Evolutionary conservation across 2,113 vertebrate species (phyloP).

Genomic region (Myocastor coypus): DNA sequence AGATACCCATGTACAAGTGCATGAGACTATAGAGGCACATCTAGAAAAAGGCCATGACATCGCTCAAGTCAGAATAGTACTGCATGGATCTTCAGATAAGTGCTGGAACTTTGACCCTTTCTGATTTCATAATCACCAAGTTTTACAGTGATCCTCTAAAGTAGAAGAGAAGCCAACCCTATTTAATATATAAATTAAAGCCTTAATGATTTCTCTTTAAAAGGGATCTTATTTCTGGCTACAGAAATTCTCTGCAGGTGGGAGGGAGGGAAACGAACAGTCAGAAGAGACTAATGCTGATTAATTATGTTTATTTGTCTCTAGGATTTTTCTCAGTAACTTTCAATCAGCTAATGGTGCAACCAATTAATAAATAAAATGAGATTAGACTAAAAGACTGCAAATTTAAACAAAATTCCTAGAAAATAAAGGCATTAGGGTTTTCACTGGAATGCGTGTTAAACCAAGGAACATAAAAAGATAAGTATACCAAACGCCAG

Average conservation of each 20-base stretch:
- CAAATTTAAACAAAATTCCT: constrained; percentile 7
- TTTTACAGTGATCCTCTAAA: constrained; percentile 40
- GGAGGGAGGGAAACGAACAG: not conserved
- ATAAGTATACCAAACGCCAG: not conserved
- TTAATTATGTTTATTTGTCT: constrained; percentile 31
- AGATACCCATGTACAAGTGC: not conserved
- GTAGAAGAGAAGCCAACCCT: not conserved
- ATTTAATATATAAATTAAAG: constrained; percentile 16
- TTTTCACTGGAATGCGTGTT: constrained; percentile 56
- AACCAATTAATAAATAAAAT: constrained; percentile 60
- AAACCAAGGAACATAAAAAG: not conserved
- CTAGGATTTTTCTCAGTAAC: constrained; percentile 12
- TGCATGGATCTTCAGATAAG: not conserved
- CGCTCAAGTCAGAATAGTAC: not conserved
- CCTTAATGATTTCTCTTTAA: constrained; percentile 35
- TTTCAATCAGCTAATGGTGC: constrained; percentile 45
- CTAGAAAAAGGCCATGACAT: not conserved
- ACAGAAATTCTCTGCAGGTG: not conserved
- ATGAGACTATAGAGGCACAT: not conserved
- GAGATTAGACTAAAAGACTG: constrained; percentile 14
- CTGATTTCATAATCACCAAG: not conserved
- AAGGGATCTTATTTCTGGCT: constrained; percentile 12
- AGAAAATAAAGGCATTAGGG: constrained; percentile 28
- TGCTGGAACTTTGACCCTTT: not conserved
- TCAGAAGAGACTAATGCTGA: not conserved